Evolutionary conservation across 2,113 vertebrate species (phyloP).

Genomic region (Glareola pratincola): DNA sequence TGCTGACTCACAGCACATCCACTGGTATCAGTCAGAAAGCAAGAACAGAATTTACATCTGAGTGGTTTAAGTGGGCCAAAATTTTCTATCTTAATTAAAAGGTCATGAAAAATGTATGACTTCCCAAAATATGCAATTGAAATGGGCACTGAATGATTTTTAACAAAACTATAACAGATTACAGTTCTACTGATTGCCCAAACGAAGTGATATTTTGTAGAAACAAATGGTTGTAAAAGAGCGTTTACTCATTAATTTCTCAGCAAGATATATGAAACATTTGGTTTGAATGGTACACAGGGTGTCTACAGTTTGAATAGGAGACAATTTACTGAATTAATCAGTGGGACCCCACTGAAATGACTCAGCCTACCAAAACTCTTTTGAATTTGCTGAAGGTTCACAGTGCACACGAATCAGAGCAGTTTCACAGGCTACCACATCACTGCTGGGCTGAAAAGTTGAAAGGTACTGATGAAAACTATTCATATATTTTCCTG

Average conservation of each 20-base stretch:
- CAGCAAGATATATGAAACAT: background rate
- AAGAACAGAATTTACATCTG: background rate
- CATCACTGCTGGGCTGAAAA: background rate
- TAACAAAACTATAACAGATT: background rate
- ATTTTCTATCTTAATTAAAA: background rate
- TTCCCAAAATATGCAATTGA: background rate
- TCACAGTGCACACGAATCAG: background rate
- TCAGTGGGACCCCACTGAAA: background rate
- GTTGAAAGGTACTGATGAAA: background rate
- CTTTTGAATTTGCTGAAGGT: background rate
- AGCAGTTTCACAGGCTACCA: background rate
- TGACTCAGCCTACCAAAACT: background rate
- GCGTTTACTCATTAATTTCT: background rate
- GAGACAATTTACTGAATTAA: background rate
- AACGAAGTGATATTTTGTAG: background rate
- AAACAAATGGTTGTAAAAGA: background rate
- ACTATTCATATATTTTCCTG: background rate
- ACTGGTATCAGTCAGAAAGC: background rate
- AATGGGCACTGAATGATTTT: background rate
- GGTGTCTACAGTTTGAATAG: background rate
- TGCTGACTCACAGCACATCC: background rate
- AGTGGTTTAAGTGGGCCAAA: background rate
- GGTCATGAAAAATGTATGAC: constrained; percentile 2
- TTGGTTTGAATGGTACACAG: background rate
- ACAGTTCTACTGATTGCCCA: background rate